phyloP scores from a whole-genome alignment of 2,797 vertebrate species.

The Enteromius paludinosus region DNA sequence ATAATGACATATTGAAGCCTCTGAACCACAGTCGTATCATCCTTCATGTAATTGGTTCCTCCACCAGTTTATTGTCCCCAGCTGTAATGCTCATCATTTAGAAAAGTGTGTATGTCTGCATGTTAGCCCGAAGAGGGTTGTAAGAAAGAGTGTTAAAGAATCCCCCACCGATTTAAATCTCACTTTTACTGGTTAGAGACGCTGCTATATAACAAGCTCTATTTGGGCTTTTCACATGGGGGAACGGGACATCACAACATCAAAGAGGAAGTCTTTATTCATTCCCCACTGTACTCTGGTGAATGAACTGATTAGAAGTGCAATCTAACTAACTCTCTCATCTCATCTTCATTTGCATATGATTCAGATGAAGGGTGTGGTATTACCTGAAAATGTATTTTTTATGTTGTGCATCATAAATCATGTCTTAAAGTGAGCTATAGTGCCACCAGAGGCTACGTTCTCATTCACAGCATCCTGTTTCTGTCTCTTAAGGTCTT shows the following conservation, averaged over 20 bases:
- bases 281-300: background rate
- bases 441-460: conserved; percentile 26
- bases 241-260: conserved; percentile 19
- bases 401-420: conserved; percentile 35
- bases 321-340: conserved; percentile 28
- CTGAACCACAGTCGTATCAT: conserved; percentile 86
- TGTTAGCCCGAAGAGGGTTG: conserved; percentile 29
- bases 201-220: background rate
- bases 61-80: conserved; percentile 93
- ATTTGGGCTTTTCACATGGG: conserved; percentile 14
- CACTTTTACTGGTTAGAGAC: background rate
- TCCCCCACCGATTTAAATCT: background rate
- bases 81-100: conserved; percentile 86
- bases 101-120: conserved; percentile 35
- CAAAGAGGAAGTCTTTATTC: conserved; percentile 30
- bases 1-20: conserved; percentile 94
- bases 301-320: conserved; percentile 26
- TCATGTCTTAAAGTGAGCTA: conserved; percentile 30
- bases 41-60: conserved; percentile 90
- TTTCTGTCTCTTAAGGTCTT: conserved; percentile 45
- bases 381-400: conserved; percentile 34
- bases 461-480: conserved; percentile 38
- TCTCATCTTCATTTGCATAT: conserved; percentile 33
- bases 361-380: conserved; percentile 23
- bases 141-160: conserved; percentile 27